phyloP scores from a whole-genome alignment of 2,888 invertebrate genomes.

The Yponomeuta evonymella region DNA sequence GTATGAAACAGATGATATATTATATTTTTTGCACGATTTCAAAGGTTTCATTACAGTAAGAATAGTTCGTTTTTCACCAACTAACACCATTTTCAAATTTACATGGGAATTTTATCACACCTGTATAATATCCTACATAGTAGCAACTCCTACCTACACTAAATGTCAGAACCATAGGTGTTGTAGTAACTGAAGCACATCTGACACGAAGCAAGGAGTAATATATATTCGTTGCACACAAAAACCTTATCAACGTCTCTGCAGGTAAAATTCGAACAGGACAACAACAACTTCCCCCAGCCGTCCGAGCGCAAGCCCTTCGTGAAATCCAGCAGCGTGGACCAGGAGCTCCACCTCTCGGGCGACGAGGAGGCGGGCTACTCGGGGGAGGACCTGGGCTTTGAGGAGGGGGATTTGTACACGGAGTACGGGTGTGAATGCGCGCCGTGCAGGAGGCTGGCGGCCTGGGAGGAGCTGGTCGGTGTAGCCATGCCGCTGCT shows the following conservation, averaged over 20 bases:
- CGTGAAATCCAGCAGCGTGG: conserved; percentile 39
- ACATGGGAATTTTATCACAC: no score
- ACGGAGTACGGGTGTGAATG: conserved; percentile 49
- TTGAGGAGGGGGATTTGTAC: conserved; percentile 52
- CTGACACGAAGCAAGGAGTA: no score
- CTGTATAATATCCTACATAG: no score
- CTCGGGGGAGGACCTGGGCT: conserved; percentile 59
- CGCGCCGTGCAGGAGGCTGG: conserved; percentile 50
- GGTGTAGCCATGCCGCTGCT: conserved; percentile 84
- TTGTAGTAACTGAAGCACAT: no score
- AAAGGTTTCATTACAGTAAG: no score
- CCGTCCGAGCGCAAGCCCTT: conserved; percentile 19
- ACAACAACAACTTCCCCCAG: not conserved
- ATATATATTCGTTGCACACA: not conserved
- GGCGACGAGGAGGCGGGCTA: conserved; percentile 36
- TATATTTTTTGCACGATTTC: no score
- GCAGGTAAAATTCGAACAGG: conserved; percentile 14
- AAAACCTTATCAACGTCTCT: not conserved
- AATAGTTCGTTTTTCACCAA: no score
- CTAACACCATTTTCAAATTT: no score
- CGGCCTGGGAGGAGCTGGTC: conserved; percentile 85
- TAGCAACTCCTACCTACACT: no score
- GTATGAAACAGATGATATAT: no score
- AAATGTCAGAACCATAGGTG: no score
- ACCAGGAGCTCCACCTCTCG: conserved; percentile 37